Evolutionary conservation across 1,140 invertebrate species (phyloP), one percentile per base, ranked within the genome.

Genomic region (Sarcophaga bullata): DNA sequence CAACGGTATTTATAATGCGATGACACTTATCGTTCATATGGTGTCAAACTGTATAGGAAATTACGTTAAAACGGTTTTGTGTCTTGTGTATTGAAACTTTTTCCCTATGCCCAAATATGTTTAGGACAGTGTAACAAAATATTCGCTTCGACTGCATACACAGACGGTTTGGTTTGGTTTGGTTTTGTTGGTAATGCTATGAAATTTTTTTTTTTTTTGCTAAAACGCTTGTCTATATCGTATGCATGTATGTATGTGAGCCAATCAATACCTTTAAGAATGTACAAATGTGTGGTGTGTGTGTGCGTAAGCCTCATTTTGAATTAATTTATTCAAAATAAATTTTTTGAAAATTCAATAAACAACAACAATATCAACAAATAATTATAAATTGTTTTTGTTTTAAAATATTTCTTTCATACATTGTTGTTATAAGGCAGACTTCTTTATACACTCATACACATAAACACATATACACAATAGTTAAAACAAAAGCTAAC

Each of bases 1-100:
- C 82, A 73, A 76, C 81, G 84, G 82, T 84, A 89, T 89, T 89
- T 89, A 89, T 89, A 89, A 85, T 46, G 86, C 48, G 48, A 52
- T 50, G 47, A 80, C 46, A 73, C 78, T 75, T 68, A 4, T 68
- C 25, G 25, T 37, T 37, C 25, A 37, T 37, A 37, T 37, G 25
- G 25, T 37, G 25, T 37, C 68, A 72, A n/a, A 54, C n/a, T 48
- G 52, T 73, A 50, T 73, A 49, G 8, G 11, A 37, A 68, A 68
- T 15, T n/a, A 46, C 62, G 25, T 37, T 17, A 75, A 78, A 78
- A 17, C 7, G 8, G 10, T 25, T 78, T 50, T 78, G 75, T 10
- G 19, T 8, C 62, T 17, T 76, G n/a, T 48, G 73, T 49, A 48
- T 76, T n/a, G 37, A 49, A 49, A 78, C 75, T 78, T 78, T 78